Evolutionary conservation across 1,140 invertebrate species (phyloP).

Genomic region (Sarcophaga peregrina): DNA sequence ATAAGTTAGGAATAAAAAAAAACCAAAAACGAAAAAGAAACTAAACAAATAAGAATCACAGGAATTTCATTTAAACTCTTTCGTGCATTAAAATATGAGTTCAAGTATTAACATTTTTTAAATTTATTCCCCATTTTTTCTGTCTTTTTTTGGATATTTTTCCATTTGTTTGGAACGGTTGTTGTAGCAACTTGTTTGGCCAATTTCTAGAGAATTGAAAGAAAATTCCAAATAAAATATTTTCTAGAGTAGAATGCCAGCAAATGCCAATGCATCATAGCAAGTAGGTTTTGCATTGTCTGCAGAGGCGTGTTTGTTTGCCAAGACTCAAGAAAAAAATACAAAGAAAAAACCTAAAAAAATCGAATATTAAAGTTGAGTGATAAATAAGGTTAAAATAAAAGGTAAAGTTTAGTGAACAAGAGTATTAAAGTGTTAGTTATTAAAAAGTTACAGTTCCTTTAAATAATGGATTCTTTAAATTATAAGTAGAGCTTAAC

Average conservation of each 20-base stretch:
- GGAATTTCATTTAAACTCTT: not conserved
- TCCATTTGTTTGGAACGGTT: not conserved
- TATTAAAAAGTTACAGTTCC: not conserved
- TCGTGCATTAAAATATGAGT: not conserved
- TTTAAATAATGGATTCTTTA: too few species aligned
- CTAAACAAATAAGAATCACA: not conserved
- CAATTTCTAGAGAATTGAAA: slow-evolving; percentile 10
- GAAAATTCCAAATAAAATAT: not conserved
- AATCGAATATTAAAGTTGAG: slow-evolving; percentile 13
- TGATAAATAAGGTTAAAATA: slow-evolving; percentile 2
- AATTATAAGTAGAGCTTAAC: too few species aligned
- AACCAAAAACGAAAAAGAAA: not conserved
- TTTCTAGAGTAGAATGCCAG: not conserved
- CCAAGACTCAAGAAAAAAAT: not conserved
- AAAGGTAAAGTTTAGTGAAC: not conserved
- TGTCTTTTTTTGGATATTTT: too few species aligned
- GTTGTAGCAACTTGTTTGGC: slow-evolving; percentile 23
- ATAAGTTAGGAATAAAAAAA: not conserved
- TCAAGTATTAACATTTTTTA: not conserved
- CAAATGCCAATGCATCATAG: not conserved
- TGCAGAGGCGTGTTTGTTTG: slow-evolving; percentile 8
- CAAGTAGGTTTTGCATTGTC: slow-evolving; percentile 12
- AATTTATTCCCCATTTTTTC: not conserved
- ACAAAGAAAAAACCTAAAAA: not conserved
- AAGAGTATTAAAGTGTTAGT: not conserved